Percentiles rank a stretch among this genome's conserved stretches.
phyloP scores from a whole-genome alignment of 2,888 invertebrate species.

The Apamea sordens region DNA sequence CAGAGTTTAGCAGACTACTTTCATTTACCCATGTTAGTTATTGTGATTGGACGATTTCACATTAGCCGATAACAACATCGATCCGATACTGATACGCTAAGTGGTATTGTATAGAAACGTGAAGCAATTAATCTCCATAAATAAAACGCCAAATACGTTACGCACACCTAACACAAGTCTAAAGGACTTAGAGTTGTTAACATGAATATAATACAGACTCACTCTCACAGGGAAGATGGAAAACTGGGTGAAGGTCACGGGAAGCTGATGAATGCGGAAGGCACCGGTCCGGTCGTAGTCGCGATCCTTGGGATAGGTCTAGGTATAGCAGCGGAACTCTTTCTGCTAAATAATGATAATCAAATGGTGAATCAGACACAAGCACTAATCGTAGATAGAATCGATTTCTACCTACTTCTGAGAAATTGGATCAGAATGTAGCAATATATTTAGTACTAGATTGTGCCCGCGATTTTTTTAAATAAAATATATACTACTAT shows the following conservation, averaged over 20 bases:
- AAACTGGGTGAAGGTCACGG: neutral
- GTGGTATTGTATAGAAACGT: neutral
- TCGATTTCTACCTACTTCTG: neutral
- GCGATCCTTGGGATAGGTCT: neutral
- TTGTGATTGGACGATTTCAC: neutral
- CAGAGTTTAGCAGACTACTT: neutral
- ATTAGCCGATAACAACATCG: constrained; percentile 33
- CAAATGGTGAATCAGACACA: neutral
- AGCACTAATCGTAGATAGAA: neutral
- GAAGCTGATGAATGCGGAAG: neutral
- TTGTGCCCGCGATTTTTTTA: neutral
- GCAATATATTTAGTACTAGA: neutral
- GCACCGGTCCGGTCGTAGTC: too few relatives aligned
- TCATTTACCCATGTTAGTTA: neutral
- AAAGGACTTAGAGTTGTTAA: neutral
- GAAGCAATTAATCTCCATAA: constrained; percentile 17
- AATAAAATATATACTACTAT: neutral
- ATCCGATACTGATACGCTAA: constrained; percentile 32
- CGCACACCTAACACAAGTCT: neutral
- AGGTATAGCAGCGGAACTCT: neutral
- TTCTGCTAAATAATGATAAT: neutral
- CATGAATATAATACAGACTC: neutral
- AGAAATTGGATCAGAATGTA: neutral
- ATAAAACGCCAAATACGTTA: neutral
- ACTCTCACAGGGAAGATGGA: too few relatives aligned